Conservation (phyloP, 2,888 invertebrate genomes). For the Drosophila merina region DNA sequence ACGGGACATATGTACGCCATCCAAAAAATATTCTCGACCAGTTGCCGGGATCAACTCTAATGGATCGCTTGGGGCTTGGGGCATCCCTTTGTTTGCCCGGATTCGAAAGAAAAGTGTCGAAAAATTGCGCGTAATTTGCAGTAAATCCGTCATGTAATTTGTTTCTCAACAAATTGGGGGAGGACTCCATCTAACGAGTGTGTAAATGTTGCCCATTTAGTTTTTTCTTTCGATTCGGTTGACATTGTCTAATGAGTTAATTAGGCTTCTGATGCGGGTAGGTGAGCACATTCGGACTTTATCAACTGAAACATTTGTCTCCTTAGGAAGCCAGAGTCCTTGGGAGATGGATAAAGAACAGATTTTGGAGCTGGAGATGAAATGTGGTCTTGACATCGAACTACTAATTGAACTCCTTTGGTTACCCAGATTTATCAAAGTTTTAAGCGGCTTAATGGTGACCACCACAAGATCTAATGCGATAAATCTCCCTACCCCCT, state of each 20-base stretch:
- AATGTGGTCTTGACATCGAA: not conserved
- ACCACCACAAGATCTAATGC: slow-evolving; percentile 38
- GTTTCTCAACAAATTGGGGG: slow-evolving; percentile 71
- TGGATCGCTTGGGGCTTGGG: slow-evolving; percentile 14
- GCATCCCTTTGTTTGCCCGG: slow-evolving; percentile 37
- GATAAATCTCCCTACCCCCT: slow-evolving; percentile 10
- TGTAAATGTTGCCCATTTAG: slow-evolving; percentile 74
- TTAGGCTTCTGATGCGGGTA: slow-evolving; percentile 67
- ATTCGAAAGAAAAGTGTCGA: slow-evolving; percentile 67
- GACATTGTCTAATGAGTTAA: slow-evolving; percentile 77
- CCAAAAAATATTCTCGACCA: slow-evolving; percentile 49
- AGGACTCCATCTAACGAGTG: slow-evolving; percentile 53
- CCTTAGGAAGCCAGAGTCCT: slow-evolving; percentile 44
- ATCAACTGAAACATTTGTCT: slow-evolving; percentile 46
- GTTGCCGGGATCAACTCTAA: slow-evolving; percentile 10
- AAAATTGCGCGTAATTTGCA: slow-evolving; percentile 73
- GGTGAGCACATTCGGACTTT: slow-evolving; percentile 35
- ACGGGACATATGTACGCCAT: slow-evolving; percentile 77
- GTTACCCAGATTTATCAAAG: slow-evolving; percentile 21
- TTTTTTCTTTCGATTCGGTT: slow-evolving; percentile 37
- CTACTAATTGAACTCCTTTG: slow-evolving; percentile 5
- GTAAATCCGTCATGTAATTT: slow-evolving; percentile 75
- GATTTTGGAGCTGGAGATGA: slow-evolving; percentile 13
- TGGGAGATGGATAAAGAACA: slow-evolving; percentile 16
- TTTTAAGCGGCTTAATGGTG: slow-evolving; percentile 47